phyloP scores from a whole-genome alignment of 2,888 invertebrate species.

The Troides helena region DNA sequence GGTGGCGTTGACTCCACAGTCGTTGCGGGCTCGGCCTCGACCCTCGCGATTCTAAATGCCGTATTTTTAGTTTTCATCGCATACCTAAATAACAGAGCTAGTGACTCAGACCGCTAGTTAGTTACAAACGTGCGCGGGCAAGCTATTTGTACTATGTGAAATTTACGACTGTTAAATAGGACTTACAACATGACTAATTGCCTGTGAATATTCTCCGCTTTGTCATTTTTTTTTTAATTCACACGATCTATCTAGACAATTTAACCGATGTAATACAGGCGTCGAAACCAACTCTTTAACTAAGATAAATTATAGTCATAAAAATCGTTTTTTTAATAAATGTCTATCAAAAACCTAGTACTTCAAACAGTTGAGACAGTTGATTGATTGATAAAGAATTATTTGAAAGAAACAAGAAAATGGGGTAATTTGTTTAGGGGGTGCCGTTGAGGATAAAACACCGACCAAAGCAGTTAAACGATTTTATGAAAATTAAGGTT shows the following conservation, averaged over 20 bases:
- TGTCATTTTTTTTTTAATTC: neutral
- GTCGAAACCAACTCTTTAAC: neutral
- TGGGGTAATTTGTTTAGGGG: neutral
- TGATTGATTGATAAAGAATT: neutral
- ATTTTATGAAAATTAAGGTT: no score
- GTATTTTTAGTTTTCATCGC: slow-evolving; percentile 48
- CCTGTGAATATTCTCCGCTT: slow-evolving; percentile 10
- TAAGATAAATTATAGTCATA: neutral
- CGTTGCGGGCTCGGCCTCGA: slow-evolving; percentile 45
- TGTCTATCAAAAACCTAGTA: neutral
- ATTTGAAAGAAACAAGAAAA: neutral
- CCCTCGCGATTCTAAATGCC: slow-evolving; percentile 37
- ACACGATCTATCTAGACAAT: neutral
- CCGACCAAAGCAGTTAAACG: no score
- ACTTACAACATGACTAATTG: slow-evolving; percentile 21
- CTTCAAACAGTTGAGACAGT: neutral
- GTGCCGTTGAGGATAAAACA: no score
- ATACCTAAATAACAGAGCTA: slow-evolving; percentile 43
- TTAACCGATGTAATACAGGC: neutral
- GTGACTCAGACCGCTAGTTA: slow-evolving; percentile 35
- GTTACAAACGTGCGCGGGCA: slow-evolving; percentile 31
- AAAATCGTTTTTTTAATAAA: neutral
- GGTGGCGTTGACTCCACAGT: slow-evolving; percentile 53
- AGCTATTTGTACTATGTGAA: slow-evolving; percentile 32
- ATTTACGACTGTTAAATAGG: slow-evolving; percentile 30